Conservation (phyloP, 1,140 invertebrate genomes). For the Hydropsyche tenuis region DNA sequence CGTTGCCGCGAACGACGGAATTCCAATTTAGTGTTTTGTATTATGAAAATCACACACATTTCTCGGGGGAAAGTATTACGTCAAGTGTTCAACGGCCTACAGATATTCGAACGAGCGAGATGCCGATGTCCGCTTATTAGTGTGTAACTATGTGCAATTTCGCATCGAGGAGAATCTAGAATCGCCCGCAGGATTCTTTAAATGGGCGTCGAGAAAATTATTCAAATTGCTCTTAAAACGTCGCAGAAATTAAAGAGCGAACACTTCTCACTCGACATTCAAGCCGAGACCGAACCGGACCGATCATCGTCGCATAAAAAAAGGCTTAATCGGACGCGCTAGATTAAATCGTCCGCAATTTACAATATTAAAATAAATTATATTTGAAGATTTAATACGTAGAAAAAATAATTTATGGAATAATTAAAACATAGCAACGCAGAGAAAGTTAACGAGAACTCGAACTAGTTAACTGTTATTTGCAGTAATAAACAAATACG, state of each 20-base stretch:
- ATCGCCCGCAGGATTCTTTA: background rate
- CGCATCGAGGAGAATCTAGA: background rate
- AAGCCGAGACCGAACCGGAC: background rate
- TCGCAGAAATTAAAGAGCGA: conserved; percentile 1
- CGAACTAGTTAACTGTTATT: background rate
- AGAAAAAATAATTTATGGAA: no score
- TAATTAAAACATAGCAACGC: no score
- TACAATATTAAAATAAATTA: no score
- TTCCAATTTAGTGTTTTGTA: no score
- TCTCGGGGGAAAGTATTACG: conserved; percentile 8
- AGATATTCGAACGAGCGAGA: background rate
- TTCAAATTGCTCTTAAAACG: conserved; percentile 9
- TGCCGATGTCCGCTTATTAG: background rate
- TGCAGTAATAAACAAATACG: background rate
- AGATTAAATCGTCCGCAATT: no score
- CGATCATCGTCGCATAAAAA: no score
- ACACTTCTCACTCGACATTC: background rate
- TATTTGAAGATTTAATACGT: no score
- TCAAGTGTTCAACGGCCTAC: background rate
- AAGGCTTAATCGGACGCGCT: no score
- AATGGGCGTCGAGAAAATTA: conserved; percentile 3
- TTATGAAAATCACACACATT: background rate
- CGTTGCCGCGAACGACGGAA: no score
- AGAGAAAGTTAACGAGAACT: background rate
- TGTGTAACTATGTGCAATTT: background rate